Conservation (phyloP, 2,113 vertebrate species). For the Poicephalus meyeri region DNA sequence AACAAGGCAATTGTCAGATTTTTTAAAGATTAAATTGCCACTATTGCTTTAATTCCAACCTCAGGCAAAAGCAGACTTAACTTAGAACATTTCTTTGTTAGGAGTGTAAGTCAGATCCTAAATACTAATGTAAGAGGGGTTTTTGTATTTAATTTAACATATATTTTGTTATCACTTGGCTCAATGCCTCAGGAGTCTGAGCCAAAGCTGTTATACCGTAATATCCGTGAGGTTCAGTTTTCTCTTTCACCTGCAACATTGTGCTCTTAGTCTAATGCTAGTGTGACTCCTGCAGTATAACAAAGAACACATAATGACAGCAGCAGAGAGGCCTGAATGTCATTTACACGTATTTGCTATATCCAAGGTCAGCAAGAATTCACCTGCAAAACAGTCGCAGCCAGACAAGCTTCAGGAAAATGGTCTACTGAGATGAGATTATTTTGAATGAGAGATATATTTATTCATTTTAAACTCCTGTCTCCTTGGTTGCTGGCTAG, state of each 20-base stretch:
- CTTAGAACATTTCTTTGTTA: neutral
- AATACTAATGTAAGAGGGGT: neutral
- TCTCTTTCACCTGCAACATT: conserved; percentile 34
- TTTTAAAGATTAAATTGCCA: neutral
- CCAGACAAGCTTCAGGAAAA: conserved; percentile 14
- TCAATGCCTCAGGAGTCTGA: conserved; percentile 7
- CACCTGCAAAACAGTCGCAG: conserved; percentile 49
- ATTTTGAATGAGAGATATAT: conserved; percentile 39
- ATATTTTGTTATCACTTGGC: conserved; percentile 46
- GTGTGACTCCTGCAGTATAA: conserved; percentile 45
- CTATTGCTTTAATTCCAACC: neutral
- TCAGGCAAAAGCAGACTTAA: neutral
- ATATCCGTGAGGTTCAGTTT: conserved; percentile 42
- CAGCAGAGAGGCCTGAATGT: conserved; percentile 41
- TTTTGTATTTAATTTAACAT: conserved; percentile 53
- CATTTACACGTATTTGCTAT: conserved; percentile 64
- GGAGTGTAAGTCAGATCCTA: conserved; percentile 17
- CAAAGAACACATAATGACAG: conserved; percentile 49
- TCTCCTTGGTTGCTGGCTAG: neutral
- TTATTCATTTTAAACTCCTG: neutral
- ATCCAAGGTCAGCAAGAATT: conserved; percentile 66
- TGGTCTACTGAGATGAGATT: neutral
- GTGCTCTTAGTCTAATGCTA: conserved; percentile 44
- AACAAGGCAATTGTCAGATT: neutral
- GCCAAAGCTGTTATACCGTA: conserved; percentile 31